Conservation (phyloP, 2,888 invertebrate genomes). For the Abrostola triplasia region DNA sequence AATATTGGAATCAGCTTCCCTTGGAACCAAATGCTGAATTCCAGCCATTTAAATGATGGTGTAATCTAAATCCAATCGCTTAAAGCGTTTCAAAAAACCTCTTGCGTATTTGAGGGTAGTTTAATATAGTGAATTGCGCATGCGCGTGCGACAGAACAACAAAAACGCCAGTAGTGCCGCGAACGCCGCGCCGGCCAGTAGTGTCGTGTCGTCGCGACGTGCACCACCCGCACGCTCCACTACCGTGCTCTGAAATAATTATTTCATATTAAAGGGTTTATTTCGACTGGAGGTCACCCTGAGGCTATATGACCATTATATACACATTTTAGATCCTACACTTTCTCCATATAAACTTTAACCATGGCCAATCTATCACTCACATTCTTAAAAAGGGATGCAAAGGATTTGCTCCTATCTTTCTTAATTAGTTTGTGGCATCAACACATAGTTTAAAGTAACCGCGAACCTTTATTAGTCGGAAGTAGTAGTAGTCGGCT, state of each 20-base stretch:
- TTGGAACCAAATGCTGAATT: conserved; percentile 18
- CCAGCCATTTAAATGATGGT: conserved; percentile 18
- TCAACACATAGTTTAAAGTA: no score
- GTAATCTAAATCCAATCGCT: conserved; percentile 18
- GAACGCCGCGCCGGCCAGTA: conserved; percentile 81
- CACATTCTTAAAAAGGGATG: no score
- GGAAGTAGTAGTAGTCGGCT: no score
- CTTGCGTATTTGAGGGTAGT: conserved; percentile 42
- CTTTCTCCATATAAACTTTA: no score
- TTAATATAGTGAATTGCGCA: conserved; percentile 77
- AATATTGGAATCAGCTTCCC: background rate
- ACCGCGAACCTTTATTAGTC: no score
- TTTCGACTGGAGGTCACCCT: no score
- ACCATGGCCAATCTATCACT: no score
- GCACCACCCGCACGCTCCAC: conserved; percentile 79
- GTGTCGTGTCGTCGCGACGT: conserved; percentile 78
- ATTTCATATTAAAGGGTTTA: no score
- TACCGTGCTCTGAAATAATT: conserved; percentile 77
- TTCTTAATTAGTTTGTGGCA: no score
- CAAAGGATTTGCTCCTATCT: no score
- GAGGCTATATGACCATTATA: no score
- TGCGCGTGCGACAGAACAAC: conserved; percentile 77
- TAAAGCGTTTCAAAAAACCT: conserved; percentile 38
- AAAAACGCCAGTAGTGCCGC: conserved; percentile 81
- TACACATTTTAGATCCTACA: background rate